A percentile compares a stretch with the other conserved stretches of the same genome.
phyloP scores from a whole-genome alignment of 2,888 invertebrate genomes.

The Drosophila fungiperda region DNA sequence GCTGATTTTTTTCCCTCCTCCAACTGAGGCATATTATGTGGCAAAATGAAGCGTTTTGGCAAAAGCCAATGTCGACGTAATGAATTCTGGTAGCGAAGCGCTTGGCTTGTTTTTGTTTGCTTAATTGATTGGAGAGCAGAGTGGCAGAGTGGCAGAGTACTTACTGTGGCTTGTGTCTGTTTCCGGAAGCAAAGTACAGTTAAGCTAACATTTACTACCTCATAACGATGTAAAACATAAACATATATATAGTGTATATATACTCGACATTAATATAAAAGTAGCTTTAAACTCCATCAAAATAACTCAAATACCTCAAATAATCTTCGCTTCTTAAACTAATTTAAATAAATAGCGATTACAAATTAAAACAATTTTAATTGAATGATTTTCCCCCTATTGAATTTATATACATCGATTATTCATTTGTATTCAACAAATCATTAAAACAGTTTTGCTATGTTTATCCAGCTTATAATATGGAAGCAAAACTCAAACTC shows the following conservation, averaged over 20 bases:
- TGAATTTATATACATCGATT: background rate
- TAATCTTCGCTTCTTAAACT: background rate
- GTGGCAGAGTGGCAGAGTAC: background rate
- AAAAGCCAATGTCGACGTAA: conserved; percentile 35
- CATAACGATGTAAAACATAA: conserved; percentile 9
- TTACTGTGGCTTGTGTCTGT: conserved; percentile 38
- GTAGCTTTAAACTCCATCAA: too few species aligned
- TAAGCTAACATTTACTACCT: conserved; percentile 37
- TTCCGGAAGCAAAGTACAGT: conserved; percentile 51
- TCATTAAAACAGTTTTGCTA: background rate
- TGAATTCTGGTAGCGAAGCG: conserved; percentile 53
- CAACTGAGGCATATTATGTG: conserved; percentile 59
- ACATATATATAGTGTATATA: conserved; percentile 3
- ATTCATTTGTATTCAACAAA: background rate
- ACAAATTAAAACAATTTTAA: background rate
- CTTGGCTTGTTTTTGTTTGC: conserved; percentile 54
- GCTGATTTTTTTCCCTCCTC: conserved; percentile 10
- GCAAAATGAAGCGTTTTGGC: conserved; percentile 46
- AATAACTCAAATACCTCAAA: background rate
- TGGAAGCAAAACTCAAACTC: background rate
- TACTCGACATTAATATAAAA: conserved; percentile 23
- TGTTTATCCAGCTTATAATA: background rate
- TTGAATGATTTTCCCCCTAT: background rate
- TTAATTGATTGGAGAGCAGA: conserved; percentile 63
- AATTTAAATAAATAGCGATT: background rate